Evolutionary conservation across 2,797 vertebrate species (phyloP).

Genomic region (Erethizon dorsatum): DNA sequence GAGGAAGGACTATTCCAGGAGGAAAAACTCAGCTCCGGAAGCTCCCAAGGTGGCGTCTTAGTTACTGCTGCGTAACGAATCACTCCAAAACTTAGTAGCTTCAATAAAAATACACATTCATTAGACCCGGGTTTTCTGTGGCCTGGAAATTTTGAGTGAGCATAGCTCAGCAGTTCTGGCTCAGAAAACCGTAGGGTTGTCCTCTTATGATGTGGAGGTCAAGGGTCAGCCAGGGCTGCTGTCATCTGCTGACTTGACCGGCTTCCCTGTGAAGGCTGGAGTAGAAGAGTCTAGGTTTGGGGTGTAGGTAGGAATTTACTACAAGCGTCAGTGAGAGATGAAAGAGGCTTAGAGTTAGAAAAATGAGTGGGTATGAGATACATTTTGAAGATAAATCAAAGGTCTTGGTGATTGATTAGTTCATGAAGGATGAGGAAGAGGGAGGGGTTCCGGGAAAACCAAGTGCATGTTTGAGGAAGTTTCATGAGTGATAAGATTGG

Average conservation of each 20-base stretch:
- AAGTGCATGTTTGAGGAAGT: not conserved
- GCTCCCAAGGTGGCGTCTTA: not conserved
- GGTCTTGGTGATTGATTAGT: not conserved
- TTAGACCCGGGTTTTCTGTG: not conserved
- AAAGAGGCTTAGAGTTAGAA: not conserved
- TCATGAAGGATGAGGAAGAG: not conserved
- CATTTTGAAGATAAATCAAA: slow-evolving; percentile 5
- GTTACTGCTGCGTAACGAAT: not conserved
- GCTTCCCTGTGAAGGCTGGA: not conserved
- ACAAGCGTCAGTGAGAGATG: not conserved
- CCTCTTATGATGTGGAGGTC: not conserved
- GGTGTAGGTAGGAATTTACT: not conserved
- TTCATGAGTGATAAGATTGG: not conserved
- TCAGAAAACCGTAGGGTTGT: not conserved
- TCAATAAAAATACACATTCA: slow-evolving; percentile 32
- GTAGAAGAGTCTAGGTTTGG: not conserved
- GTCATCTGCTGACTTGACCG: not conserved
- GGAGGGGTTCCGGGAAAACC: not conserved
- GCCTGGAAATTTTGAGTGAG: not conserved
- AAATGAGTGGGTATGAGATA: not conserved
- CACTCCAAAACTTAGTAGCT: slow-evolving; percentile 18
- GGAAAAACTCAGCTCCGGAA: not conserved
- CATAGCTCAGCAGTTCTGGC: not conserved
- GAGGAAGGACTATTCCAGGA: not conserved
- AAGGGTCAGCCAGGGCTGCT: not conserved